These are phyloP conservation scores for Aromia moschata DNA, from an alignment of 2,888 invertebrate genomes.

Conservation along the genomic window DNA sequence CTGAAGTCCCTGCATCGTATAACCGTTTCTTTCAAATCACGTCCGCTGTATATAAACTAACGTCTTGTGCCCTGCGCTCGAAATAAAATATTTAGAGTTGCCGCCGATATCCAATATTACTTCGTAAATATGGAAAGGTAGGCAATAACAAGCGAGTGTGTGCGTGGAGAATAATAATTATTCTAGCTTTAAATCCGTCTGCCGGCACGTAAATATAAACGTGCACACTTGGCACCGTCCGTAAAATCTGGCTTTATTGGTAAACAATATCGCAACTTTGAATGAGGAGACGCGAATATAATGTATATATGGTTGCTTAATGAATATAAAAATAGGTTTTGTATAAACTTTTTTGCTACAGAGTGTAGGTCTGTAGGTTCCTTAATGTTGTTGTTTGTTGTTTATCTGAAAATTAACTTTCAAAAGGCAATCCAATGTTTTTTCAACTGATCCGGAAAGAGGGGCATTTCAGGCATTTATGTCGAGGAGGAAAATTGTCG, in stretches of 20 bases:
- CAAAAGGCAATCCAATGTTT: too few species aligned
- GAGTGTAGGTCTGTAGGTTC: too few species aligned
- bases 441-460: too few species aligned
- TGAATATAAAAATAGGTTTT: not conserved
- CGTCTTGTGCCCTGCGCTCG: slow-evolving; percentile 54
- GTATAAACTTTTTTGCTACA: too few species aligned
- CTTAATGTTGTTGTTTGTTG: too few species aligned
- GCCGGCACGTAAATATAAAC: slow-evolving; percentile 14
- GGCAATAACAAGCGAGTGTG: slow-evolving; percentile 45
- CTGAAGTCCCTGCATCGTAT: not conserved
- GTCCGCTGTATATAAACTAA: slow-evolving; percentile 61
- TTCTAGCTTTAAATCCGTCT: slow-evolving; percentile 22
- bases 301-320: not conserved
- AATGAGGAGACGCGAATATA: not conserved
- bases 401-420: too few species aligned
- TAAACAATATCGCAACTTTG: slow-evolving; percentile 5
- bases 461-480: too few species aligned
- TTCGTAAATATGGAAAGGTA: slow-evolving; percentile 46
- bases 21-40: slow-evolving; percentile 59
- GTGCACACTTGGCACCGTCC: not conserved
- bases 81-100: slow-evolving; percentile 61
- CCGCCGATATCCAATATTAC: slow-evolving; percentile 57
- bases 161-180: slow-evolving; percentile 42
- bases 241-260: slow-evolving; percentile 12
- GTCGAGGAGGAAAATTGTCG: too few species aligned